Conservation (phyloP, 2,888 invertebrate genomes). For the Platycnemis pennipes region DNA sequence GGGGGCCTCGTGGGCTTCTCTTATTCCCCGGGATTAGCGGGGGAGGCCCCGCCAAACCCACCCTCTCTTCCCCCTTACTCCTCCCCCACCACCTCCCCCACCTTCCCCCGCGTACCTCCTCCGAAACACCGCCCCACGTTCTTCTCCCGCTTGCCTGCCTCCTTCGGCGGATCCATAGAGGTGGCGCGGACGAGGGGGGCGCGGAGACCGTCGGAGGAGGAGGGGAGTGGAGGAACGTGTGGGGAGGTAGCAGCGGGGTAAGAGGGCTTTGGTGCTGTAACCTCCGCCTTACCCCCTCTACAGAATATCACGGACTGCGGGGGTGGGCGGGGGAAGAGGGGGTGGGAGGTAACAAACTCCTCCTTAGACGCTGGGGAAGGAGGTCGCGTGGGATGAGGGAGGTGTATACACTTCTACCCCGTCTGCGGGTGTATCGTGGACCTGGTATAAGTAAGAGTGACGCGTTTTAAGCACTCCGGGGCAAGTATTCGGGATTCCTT, state of each 20-base stretch:
- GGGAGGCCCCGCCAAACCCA: slow-evolving; percentile 2
- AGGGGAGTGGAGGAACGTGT: neutral
- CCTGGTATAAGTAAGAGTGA: neutral
- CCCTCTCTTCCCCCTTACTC: neutral
- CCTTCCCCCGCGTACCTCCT: neutral
- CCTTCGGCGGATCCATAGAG: slow-evolving; percentile 66
- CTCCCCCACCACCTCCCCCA: neutral
- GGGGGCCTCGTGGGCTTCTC: slow-evolving; percentile 68
- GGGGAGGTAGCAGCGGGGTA: neutral
- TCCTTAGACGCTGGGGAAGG: neutral
- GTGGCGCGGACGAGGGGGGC: neutral
- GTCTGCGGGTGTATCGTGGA: neutral
- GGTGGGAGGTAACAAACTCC: neutral
- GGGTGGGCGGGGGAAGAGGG: neutral
- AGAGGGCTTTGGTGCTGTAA: neutral
- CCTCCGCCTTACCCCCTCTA: neutral
- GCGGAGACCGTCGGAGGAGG: neutral
- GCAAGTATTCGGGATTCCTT: neutral
- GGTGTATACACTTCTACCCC: neutral
- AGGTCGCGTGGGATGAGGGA: neutral
- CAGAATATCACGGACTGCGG: neutral
- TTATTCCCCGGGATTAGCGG: slow-evolving; percentile 67
- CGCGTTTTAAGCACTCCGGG: neutral
- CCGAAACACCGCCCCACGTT: neutral
- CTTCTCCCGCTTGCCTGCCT: neutral